A percentile compares a stretch with the other conserved stretches of the same genome.
Evolutionary conservation across 2,113 vertebrate species (phyloP).

Genomic region (Coregonus clupeaformis): DNA sequence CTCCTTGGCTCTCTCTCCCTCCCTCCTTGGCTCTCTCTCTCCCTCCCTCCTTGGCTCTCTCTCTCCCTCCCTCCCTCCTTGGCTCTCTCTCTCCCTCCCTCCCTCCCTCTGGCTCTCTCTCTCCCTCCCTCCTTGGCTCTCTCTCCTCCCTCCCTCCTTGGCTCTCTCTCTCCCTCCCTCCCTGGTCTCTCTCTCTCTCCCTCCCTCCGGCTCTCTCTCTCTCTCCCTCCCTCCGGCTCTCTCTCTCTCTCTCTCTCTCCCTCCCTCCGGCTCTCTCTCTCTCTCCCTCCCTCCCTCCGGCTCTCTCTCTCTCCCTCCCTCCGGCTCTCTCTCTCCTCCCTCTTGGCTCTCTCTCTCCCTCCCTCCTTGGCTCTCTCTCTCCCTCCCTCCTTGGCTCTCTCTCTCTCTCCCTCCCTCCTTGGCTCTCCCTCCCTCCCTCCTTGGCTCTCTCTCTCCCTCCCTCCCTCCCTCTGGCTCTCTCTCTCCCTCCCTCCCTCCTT

Average conservation of each 20-base stretch:
- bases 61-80: constrained; percentile 31
- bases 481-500: not conserved
- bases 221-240: constrained; percentile 20
- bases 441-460: constrained; percentile 9
- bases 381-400: no score
- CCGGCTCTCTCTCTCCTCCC: not conserved
- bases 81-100: constrained; percentile 63
- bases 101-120: no score
- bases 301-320: no score
- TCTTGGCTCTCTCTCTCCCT: constrained; percentile 54
- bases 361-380: constrained; percentile 80
- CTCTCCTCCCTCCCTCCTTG: no score
- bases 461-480: constrained; percentile 4
- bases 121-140: no score
- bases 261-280: not conserved
- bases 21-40: no score
- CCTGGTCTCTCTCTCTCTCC: constrained; percentile 34
- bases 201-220: constrained; percentile 19
- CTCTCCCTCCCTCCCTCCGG: no score
- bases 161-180: no score
- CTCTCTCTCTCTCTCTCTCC: constrained; percentile 27
- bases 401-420: constrained; percentile 38
- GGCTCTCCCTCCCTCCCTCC: constrained; percentile 30
- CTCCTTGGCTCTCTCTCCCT: no score
- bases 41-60: not conserved